A percentile compares a stretch with the other conserved stretches of the same genome.
Evolutionary conservation across 2,888 invertebrate species (phyloP).

Genomic region (Zygogramma bicolorata): DNA sequence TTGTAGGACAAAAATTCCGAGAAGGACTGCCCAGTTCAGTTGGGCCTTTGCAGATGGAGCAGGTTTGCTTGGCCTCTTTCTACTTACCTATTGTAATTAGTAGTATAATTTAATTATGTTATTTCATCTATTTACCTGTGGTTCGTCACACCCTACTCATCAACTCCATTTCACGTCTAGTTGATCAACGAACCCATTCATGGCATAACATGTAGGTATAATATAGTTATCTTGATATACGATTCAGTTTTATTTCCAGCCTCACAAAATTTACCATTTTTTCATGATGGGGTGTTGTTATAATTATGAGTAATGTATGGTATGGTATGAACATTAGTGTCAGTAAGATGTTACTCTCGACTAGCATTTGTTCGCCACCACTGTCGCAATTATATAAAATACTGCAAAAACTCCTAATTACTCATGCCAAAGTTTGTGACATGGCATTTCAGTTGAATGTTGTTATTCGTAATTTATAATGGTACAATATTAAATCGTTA

Average conservation of each 20-base stretch:
- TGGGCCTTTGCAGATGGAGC: slow-evolving; percentile 50
- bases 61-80: slow-evolving; percentile 50
- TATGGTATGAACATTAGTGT: slow-evolving; percentile 39
- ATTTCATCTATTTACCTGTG: slow-evolving; percentile 56
- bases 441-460: slow-evolving; percentile 65
- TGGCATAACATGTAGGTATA: slow-evolving; percentile 36
- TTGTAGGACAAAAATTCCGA: not conserved
- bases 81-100: slow-evolving; percentile 55
- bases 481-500: slow-evolving; percentile 66
- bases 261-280: slow-evolving; percentile 42
- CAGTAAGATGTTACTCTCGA: slow-evolving; percentile 35
- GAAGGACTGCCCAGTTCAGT: slow-evolving; percentile 5
- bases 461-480: slow-evolving; percentile 66
- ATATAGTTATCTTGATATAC: slow-evolving; percentile 36
- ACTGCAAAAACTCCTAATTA: slow-evolving; percentile 49
- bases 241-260: slow-evolving; percentile 43
- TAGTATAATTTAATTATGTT: slow-evolving; percentile 58
- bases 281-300: slow-evolving; percentile 59
- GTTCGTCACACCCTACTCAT: slow-evolving; percentile 64
- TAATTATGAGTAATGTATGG: slow-evolving; percentile 34
- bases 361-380: slow-evolving; percentile 42
- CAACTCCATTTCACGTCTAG: slow-evolving; percentile 63
- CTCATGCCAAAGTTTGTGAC: slow-evolving; percentile 60
- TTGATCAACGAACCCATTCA: slow-evolving; percentile 47
- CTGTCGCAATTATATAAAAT: slow-evolving; percentile 44